Evolutionary conservation across 1,140 invertebrate species (phyloP), one percentile per base, ranked within the genome.

Genomic region (Rhagoletis zephyria): DNA sequence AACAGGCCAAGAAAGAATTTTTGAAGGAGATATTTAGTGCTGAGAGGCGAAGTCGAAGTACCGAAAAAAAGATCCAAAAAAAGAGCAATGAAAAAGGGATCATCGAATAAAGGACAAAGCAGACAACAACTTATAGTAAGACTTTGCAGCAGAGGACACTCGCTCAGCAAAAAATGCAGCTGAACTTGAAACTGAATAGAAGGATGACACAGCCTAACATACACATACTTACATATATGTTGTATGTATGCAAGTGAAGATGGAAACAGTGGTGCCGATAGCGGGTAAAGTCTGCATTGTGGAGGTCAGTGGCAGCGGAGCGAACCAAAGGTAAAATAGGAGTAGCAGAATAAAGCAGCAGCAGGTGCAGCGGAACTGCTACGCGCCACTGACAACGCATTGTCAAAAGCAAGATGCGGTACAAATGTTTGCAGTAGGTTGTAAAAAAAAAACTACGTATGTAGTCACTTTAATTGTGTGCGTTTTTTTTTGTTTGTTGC

Each of bases 311-410:
- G 6, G 48, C n/a, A 56, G 42, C 40, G 42, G 30, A 48, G 6
- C 42, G 56, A 48, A 74, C 19, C 51, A 30, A 30, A 30, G 40
- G 19, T 6, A 5, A n/a, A 77, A n/a, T 51, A n/a, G n/a, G n/a
- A 63, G 48, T 30, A 51, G 74, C 16, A 56, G 45, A 51, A 81
- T 10, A 81, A 19, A 56, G 74, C 48, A 56, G 19, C 74, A 56
- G 74, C 74, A 81, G 74, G 74, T 81, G 74, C 74, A 81, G 74
- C 19, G 45, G 6, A 56, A 7, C 45, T 81, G 74, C 48, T 6
- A 51, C 70, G n/a, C 48, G 70, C 16, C 70, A 77, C 70, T 12
- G 12, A 2, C 14, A 59, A 81, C 48, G 48, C 74, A 59, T 42
- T 59, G 70, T n/a, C 19, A 81, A 19, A 51, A 1, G 45, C 65